Evolutionary conservation across 2,888 invertebrate species (phyloP).

Genomic region (Lysandra bellargus): DNA sequence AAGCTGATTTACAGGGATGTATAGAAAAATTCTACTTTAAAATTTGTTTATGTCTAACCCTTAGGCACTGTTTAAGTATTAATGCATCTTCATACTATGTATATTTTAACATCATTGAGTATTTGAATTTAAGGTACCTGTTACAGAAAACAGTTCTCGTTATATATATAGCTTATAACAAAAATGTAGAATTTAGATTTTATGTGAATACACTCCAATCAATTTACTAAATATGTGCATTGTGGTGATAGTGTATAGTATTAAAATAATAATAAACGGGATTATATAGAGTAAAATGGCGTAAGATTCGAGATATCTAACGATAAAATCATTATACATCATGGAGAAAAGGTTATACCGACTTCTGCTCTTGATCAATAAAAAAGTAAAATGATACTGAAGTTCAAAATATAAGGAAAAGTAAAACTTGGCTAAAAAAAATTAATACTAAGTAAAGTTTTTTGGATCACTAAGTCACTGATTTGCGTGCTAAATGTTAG

Average conservation of each 20-base stretch:
- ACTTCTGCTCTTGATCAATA: background rate
- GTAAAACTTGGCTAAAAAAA: background rate
- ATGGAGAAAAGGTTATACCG: background rate
- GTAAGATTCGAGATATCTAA: background rate
- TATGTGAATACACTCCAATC: background rate
- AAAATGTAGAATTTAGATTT: background rate
- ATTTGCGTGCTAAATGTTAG: background rate
- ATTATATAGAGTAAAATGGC: background rate
- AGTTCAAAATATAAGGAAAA: background rate
- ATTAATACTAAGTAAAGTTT: background rate
- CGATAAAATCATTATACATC: background rate
- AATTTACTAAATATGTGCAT: background rate
- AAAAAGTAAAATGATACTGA: background rate
- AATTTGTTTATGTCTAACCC: background rate
- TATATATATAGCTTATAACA: no score
- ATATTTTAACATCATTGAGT: background rate
- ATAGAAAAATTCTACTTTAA: background rate
- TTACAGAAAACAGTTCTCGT: background rate
- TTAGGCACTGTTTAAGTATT: background rate
- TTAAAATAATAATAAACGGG: background rate
- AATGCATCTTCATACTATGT: background rate
- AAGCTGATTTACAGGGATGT: background rate
- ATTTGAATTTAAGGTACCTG: background rate
- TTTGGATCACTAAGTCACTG: background rate
- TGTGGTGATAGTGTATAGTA: background rate